Conservation (phyloP, 2,797 vertebrate species). For the Alectoris magna region DNA sequence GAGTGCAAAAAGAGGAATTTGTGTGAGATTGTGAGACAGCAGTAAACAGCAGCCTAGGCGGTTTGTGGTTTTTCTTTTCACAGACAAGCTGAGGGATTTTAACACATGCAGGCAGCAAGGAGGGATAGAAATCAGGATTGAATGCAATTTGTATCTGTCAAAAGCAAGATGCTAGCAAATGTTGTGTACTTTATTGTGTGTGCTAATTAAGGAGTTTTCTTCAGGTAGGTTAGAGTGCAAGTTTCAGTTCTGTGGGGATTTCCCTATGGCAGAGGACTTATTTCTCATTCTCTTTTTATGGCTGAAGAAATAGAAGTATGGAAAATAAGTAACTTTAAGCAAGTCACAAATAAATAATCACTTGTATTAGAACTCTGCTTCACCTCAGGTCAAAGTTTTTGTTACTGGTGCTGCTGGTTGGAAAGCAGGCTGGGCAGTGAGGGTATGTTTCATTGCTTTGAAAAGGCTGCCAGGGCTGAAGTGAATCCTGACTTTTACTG, state of each 20-base stretch:
- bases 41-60: background rate
- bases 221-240: background rate
- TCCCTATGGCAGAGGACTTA: background rate
- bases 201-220: background rate
- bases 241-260: background rate
- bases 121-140: background rate
- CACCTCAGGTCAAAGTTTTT: background rate
- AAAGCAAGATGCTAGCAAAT: background rate
- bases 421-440: background rate
- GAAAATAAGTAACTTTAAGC: slow-evolving; percentile 2
- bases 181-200: background rate
- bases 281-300: background rate
- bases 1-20: background rate
- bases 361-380: background rate
- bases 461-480: background rate
- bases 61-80: background rate
- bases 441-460: background rate
- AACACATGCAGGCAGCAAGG: background rate
- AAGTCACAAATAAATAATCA: background rate
- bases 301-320: background rate
- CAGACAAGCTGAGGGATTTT: background rate
- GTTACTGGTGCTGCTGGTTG: accelerated
- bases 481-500: background rate
- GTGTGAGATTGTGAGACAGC: background rate
- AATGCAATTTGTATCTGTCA: background rate